phyloP scores from a whole-genome alignment of 2,888 invertebrate species.

The Acanthococcus lagerstroemiae region DNA sequence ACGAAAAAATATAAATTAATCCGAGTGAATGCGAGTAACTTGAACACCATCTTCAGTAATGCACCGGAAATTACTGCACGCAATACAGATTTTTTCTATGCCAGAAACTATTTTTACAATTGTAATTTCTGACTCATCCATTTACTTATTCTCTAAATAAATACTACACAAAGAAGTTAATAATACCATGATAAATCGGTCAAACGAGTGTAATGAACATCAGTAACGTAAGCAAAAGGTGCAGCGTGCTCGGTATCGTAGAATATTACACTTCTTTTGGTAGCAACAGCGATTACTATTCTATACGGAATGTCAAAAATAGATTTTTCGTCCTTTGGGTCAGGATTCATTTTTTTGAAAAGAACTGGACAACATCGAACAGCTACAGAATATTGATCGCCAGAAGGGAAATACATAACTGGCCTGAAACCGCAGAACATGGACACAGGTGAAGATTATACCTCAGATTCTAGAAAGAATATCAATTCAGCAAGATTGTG shows the following conservation, averaged over 20 bases:
- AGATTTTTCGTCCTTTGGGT: conserved; percentile 40
- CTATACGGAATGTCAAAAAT: conserved; percentile 60
- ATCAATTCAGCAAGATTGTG: too few species aligned
- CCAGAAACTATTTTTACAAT: too few species aligned
- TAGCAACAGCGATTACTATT: conserved; percentile 83
- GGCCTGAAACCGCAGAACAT: too few species aligned
- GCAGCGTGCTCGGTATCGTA: conserved; percentile 76
- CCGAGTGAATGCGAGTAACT: too few species aligned
- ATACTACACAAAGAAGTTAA: too few species aligned
- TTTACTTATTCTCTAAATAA: too few species aligned
- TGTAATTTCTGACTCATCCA: too few species aligned
- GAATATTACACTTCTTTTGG: conserved; percentile 70
- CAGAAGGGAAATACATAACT: conserved; percentile 63
- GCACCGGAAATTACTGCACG: neutral
- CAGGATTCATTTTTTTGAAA: conserved; percentile 53
- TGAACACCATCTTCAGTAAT: too few species aligned
- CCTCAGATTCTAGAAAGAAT: too few species aligned
- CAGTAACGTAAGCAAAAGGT: conserved; percentile 69
- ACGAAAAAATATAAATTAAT: too few species aligned
- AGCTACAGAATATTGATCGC: conserved; percentile 70
- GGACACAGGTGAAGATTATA: too few species aligned
- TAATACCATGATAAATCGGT: conserved; percentile 78
- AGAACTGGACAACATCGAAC: conserved; percentile 69
- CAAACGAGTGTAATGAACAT: conserved; percentile 80
- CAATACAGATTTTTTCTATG: too few species aligned